These are phyloP conservation scores for Lacerta viridis DNA, from an alignment of 2,797 vertebrate genomes.

Conservation along the genomic window DNA sequence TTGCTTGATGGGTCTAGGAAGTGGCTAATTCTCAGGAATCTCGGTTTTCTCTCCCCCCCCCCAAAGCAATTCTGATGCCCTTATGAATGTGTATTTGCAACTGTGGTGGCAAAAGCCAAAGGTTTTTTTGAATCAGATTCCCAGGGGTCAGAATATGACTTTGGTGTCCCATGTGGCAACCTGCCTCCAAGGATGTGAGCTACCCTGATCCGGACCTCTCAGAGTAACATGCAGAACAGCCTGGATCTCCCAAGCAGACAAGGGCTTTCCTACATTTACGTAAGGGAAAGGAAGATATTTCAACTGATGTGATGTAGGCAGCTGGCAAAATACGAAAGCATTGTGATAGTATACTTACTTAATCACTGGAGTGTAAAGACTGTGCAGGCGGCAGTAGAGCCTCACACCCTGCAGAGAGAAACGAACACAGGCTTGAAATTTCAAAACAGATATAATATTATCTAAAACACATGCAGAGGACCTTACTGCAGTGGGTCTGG, in stretches of 20 bases:
- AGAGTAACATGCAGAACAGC: not conserved
- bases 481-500: constrained; percentile 1
- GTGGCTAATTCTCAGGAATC: too few species aligned
- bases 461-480: constrained; percentile 20
- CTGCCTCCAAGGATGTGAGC: not conserved
- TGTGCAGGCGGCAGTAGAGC: constrained; percentile 97
- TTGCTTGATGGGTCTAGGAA: too few species aligned
- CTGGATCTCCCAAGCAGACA: not conserved
- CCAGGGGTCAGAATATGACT: not conserved
- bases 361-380: constrained; percentile 92
- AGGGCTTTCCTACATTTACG: constrained; percentile 5
- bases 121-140: not conserved
- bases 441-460: constrained; percentile 5
- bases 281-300: constrained; percentile 29
- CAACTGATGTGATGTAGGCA: not conserved
- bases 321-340: not conserved
- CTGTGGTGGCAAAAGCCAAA: too few species aligned
- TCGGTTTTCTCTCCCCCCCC: too few species aligned
- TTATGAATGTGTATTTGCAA: too few species aligned
- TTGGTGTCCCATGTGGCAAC: not conserved
- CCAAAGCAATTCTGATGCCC: too few species aligned
- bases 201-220: too few species aligned
- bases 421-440: constrained; percentile 37
- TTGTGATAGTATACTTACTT: constrained; percentile 88
- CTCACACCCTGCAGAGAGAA: constrained; percentile 89